Conservation (phyloP, 2,797 vertebrate genomes). For the Acrossocheilus fasciatus region DNA sequence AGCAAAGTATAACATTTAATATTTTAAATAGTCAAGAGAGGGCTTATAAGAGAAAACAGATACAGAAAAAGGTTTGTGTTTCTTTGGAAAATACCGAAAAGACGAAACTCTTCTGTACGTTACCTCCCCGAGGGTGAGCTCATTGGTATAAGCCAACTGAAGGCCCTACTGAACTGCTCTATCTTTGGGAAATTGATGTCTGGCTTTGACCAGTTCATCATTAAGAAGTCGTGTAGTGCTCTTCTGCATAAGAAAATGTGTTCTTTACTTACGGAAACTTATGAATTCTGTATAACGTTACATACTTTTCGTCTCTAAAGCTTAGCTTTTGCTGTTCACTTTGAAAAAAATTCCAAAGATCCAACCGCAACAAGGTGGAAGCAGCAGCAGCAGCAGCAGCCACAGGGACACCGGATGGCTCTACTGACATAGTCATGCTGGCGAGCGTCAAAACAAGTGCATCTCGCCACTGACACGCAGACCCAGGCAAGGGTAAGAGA, state of each 20-base stretch:
- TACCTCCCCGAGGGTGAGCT: neutral
- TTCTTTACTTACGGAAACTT: neutral
- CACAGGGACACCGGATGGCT: neutral
- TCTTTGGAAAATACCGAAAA: neutral
- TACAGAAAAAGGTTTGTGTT: neutral
- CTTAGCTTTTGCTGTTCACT: neutral
- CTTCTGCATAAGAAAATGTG: neutral
- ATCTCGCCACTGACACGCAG: constrained; percentile 12
- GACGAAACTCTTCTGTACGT: neutral
- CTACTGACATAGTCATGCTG: constrained; percentile 3
- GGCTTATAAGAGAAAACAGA: neutral
- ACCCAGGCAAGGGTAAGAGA: neutral
- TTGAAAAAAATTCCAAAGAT: neutral
- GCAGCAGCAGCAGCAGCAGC: neutral
- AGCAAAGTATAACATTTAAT: neutral
- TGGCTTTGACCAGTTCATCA: neutral
- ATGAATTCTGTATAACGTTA: neutral
- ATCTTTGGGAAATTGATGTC: neutral
- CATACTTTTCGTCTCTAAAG: neutral
- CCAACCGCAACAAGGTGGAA: neutral
- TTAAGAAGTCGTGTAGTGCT: neutral
- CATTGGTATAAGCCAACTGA: constrained; percentile 15
- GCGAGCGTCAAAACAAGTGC: constrained; percentile 2
- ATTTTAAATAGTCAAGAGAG: neutral
- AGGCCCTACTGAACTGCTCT: constrained; percentile 6